Evolutionary conservation across 2,113 vertebrate species (phyloP), one percentile per base, ranked within the genome.

Genomic region (Abramis brama): DNA sequence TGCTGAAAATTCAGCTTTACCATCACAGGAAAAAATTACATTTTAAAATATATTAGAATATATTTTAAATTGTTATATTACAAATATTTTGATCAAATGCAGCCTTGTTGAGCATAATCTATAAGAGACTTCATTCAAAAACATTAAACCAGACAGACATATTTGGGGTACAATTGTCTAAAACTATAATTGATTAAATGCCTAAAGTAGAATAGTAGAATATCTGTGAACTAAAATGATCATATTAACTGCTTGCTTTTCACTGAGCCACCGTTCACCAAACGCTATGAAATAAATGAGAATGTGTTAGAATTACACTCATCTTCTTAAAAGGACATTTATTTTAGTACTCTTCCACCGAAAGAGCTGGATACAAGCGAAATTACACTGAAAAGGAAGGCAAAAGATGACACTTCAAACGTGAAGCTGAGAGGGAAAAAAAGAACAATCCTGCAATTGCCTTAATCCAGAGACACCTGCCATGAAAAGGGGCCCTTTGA

Each of bases 391-490:
- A 85, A 91, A 87, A 83, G 76, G 83, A 79, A 82, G 89, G 88
- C 90, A 91, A 92, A 87, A 85, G 83, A 86, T 83, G 85, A 89
- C 73, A 93, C 91, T 94, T 95, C 94, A 95, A 94, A 95, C 92
- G 92, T 88, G 87, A 90, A 87, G 79, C 83, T 88, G 89, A 90
- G 91, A 50, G n/a, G 7, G 6, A 2, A 60, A 10, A 27, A 91
- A 89, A 89, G 52, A 47, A 88, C 80, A 85, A 79, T 92, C 91
- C 91, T 84, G 91, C 92, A 91, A 92, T 93, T 90, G 91, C 93
- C 92, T 94, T 94, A 95, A 95, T 95, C 93, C 93, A 93, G 90
- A 91, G 89, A 93, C 93, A 94, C 93, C 94, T 94, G 94, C 79
- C 83, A 94, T 94, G 92, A 94, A 93, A 89, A 89, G 88, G 79